phyloP scores from a whole-genome alignment of 2,113 vertebrate species.

The Corythaixoides concolor region DNA sequence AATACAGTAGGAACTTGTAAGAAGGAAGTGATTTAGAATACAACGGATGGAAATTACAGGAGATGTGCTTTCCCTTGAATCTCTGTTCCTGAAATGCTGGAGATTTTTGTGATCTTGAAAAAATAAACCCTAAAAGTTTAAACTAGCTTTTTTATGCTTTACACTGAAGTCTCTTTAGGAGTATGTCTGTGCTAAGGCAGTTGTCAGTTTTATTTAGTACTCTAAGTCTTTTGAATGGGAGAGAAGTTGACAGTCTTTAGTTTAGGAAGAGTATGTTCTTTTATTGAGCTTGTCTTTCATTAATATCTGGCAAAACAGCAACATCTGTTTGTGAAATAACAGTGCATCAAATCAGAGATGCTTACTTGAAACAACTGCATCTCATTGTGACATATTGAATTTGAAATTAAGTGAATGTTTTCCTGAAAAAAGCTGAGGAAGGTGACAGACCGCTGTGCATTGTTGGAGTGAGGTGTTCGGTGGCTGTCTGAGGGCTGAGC shows the following conservation, averaged over 20 bases:
- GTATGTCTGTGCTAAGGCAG: neutral
- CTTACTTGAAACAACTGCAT: neutral
- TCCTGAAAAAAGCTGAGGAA: neutral
- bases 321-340: neutral
- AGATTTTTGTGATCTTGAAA: neutral
- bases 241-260: neutral
- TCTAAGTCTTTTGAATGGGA: neutral
- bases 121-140: neutral
- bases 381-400: fast-evolving
- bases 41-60: neutral
- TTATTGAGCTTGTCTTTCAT: neutral
- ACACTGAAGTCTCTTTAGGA: neutral
- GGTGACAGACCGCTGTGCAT: neutral
- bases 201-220: neutral
- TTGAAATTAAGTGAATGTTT: neutral
- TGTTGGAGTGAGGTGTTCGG: fast-evolving
- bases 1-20: neutral
- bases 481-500: fast-evolving
- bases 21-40: neutral
- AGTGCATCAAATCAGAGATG: fast-evolving
- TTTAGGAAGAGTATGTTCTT: neutral
- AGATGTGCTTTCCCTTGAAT: neutral
- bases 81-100: neutral
- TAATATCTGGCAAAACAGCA: neutral
- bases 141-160: neutral